Conservation (phyloP, 2,113 vertebrate genomes). For the Onychostruthus taczanowskii region DNA sequence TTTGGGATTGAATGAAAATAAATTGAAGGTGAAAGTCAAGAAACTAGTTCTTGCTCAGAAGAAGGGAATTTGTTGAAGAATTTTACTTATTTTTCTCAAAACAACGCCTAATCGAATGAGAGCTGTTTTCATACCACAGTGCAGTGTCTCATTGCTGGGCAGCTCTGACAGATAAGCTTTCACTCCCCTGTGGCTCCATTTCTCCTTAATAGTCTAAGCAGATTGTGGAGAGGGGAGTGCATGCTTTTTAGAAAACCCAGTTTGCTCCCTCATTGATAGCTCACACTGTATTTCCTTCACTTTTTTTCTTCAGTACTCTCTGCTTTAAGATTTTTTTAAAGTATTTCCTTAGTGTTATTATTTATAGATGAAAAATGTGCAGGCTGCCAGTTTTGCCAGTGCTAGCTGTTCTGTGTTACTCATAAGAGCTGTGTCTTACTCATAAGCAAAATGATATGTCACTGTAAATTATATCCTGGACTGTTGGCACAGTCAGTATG, state of each 20-base stretch:
- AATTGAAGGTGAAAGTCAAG: not conserved
- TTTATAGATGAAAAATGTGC: not conserved
- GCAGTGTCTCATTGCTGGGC: not conserved
- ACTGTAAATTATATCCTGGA: not conserved
- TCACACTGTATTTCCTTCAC: not conserved
- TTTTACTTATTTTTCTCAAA: not conserved
- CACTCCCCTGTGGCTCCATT: not conserved
- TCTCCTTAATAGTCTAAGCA: not conserved
- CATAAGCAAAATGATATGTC: not conserved
- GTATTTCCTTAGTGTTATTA: not conserved
- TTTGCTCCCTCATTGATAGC: not conserved
- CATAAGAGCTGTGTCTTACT: not conserved
- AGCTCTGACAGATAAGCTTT: not conserved
- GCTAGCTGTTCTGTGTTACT: not conserved
- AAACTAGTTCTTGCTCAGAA: not conserved
- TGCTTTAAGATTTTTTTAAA: not conserved
- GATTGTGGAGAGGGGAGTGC: accelerated
- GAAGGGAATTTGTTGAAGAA: not conserved
- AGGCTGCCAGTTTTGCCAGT: not conserved
- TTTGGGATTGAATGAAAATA: not conserved
- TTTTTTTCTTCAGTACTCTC: not conserved
- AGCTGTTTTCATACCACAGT: not conserved
- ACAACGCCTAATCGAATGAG: not conserved
- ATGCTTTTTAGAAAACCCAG: not conserved
- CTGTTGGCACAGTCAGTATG: not conserved